Evolutionary conservation across 35 echinoderm and acorn worm species (phyloP).

Genomic region (Heliocidaris tuberculata): DNA sequence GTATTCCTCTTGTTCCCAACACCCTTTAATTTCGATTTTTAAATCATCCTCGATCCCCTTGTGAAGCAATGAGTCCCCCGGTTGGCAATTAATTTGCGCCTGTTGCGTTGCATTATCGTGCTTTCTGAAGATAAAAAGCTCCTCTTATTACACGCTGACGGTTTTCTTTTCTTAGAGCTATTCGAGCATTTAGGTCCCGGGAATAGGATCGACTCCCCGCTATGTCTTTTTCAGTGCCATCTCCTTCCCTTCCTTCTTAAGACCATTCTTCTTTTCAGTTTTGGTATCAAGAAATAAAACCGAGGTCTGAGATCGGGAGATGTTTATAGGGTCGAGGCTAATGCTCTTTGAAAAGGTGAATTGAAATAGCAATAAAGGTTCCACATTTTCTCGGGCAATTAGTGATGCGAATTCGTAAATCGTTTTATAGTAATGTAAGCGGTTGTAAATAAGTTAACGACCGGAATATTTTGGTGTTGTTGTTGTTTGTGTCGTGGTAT

Average conservation of each 20-base stretch:
- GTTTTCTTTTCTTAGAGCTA: not conserved
- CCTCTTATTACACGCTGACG: not conserved
- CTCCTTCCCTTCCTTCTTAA: not conserved
- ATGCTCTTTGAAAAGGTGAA: constrained; percentile 25
- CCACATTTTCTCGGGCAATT: constrained; percentile 18
- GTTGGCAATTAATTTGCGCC: not conserved
- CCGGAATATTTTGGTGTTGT: not conserved
- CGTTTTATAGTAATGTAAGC: constrained; percentile 20
- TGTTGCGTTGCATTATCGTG: not conserved
- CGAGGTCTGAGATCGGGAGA: not conserved
- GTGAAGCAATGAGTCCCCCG: not conserved
- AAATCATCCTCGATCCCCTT: not conserved
- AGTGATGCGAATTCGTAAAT: not conserved
- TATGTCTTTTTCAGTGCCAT: not conserved
- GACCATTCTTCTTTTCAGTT: not conserved
- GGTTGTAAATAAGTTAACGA: not conserved
- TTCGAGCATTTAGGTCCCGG: not conserved
- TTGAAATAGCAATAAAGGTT: not conserved
- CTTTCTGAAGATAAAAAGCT: not conserved
- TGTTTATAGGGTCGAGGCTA: not conserved
- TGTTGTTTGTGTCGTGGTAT: not conserved
- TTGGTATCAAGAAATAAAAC: not conserved
- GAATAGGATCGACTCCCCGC: not conserved
- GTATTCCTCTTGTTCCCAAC: not conserved
- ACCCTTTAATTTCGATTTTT: not conserved